A percentile compares a stretch with the other conserved stretches of the same genome.
Conservation (phyloP, 2,797 vertebrate genomes). For the Halcyon badia region DNA sequence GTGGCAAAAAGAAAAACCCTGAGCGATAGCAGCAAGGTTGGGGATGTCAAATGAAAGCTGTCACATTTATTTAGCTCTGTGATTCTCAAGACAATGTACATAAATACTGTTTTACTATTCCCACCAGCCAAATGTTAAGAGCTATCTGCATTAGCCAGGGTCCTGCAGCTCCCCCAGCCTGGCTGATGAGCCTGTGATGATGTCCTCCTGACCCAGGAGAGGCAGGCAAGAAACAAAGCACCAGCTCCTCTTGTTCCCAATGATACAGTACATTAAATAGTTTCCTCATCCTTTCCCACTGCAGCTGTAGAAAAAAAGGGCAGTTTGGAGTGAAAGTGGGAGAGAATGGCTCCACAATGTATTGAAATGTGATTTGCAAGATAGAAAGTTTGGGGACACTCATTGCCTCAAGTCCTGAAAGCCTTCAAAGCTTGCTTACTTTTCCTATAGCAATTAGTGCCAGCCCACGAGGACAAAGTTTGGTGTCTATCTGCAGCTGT, state of each 20-base stretch:
- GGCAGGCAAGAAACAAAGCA: neutral
- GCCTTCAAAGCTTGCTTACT: neutral
- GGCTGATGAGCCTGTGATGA: neutral
- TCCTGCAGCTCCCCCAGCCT: neutral
- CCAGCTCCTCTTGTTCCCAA: neutral
- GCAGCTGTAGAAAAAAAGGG: neutral
- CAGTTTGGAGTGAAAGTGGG: neutral
- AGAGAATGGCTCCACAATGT: neutral
- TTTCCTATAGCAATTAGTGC: neutral
- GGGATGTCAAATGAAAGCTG: constrained; percentile 54
- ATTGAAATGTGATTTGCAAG: neutral
- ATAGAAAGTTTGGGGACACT: neutral
- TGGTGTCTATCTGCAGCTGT: rapidly evolving
- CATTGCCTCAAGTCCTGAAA: neutral
- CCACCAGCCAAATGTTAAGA: constrained; percentile 15
- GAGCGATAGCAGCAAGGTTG: constrained; percentile 59
- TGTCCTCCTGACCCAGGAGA: neutral
- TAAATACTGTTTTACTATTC: constrained; percentile 40
- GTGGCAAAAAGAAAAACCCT: constrained; percentile 55
- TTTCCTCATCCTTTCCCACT: neutral
- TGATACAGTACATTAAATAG: neutral
- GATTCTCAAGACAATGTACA: constrained; percentile 40
- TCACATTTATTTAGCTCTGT: constrained; percentile 53
- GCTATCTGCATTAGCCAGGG: constrained; percentile 6
- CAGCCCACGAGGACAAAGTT: neutral